Evolutionary conservation across 2,888 invertebrate species (phyloP), one percentile per base, ranked within the genome.

Genomic region (Gastracanthus pulcherrimus): DNA sequence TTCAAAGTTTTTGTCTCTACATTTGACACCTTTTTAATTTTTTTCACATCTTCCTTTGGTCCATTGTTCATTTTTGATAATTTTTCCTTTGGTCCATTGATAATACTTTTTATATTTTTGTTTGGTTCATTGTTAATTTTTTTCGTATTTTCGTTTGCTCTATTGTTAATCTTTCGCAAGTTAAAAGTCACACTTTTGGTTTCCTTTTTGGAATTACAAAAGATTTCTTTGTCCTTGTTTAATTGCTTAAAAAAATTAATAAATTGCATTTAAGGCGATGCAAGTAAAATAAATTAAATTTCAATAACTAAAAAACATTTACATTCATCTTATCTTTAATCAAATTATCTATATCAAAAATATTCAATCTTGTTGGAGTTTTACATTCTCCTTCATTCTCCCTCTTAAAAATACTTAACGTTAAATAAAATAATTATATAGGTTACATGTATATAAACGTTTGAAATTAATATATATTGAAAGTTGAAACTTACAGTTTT

Each of bases 401-500:
- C 16, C 6, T 64, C 77, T 77, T 9, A 19, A 34, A 77, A 45
- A 3, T 13, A 6, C 9, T 67, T 29, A n/a, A n/a, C n/a, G n/a
- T n/a, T n/a, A n/a, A n/a, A n/a, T n/a, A n/a, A n/a, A n/a, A n/a
- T n/a, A n/a, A n/a, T n/a, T n/a, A n/a, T n/a, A n/a, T n/a, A n/a
- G n/a, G n/a, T n/a, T n/a, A n/a, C n/a, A n/a, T n/a, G n/a, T n/a
- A n/a, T n/a, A n/a, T n/a, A n/a, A n/a, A n/a, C n/a, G n/a, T n/a
- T n/a, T n/a, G n/a, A n/a, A n/a, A n/a, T n/a, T n/a, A n/a, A n/a
- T n/a, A n/a, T n/a, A n/a, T n/a, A n/a, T 36, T 31, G 2, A 36
- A 55, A 51, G 6, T 31, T 31, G n/a, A 9, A 19, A 66, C 67
- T 75, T 26, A 80, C 80, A 2, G 19, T 36, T 58, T 48, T 75